Conservation (phyloP, 2,888 invertebrate genomes). For the Plagodis dolabraria region DNA sequence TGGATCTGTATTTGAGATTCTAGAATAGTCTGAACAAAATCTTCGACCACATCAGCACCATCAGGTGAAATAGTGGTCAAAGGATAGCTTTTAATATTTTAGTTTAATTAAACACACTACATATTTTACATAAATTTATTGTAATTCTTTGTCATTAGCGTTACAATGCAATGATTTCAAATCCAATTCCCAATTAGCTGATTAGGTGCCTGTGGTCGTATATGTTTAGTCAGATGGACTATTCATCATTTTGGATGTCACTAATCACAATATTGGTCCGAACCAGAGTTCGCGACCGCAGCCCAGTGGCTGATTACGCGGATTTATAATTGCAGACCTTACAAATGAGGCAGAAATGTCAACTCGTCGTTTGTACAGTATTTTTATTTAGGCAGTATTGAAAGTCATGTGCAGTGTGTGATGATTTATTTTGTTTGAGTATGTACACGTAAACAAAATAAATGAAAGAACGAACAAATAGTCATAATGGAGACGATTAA, state of each 20-base stretch:
- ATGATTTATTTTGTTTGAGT: neutral
- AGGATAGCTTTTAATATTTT: too few relatives aligned
- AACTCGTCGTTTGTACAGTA: constrained; percentile 57
- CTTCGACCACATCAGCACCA: too few relatives aligned
- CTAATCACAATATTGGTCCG: constrained; percentile 43
- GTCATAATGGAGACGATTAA: too few relatives aligned
- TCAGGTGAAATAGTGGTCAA: too few relatives aligned
- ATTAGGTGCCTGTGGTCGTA: constrained; percentile 32
- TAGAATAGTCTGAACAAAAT: too few relatives aligned
- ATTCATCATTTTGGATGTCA: constrained; percentile 39
- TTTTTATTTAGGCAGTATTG: constrained; percentile 6
- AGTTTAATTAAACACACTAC: too few relatives aligned
- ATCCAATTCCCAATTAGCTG: constrained; percentile 28
- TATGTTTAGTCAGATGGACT: constrained; percentile 29
- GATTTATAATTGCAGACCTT: constrained; percentile 78
- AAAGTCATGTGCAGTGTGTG: neutral
- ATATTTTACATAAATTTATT: too few relatives aligned
- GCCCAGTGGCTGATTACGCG: constrained; percentile 70
- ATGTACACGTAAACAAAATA: too few relatives aligned
- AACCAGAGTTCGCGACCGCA: constrained; percentile 52
- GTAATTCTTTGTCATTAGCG: too few relatives aligned
- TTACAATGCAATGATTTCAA: neutral
- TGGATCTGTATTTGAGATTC: too few relatives aligned
- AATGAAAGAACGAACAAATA: neutral
- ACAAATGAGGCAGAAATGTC: constrained; percentile 74